Base-by-base conservation (phyloP, 2,113 vertebrate genomes). In the Tragelaphus strepsiceros region DNA sequence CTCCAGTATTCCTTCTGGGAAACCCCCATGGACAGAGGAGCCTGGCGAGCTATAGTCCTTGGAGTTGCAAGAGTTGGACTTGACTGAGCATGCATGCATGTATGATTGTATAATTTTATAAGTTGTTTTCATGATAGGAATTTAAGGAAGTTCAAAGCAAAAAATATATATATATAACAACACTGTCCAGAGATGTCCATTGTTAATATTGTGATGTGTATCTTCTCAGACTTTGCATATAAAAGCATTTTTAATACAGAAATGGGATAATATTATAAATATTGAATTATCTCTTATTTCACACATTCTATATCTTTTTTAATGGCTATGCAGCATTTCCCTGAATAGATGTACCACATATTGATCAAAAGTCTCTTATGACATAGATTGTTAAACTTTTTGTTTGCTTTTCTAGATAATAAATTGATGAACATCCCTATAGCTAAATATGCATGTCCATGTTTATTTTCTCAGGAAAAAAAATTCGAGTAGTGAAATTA, bases 131-230 rank as follows among this genome's bases (percentile, higher is more conserved):
- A 87, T 82, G 28, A 49, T 24, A 81, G 53, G 17, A 88, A 71
- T 46, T 92, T 81, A 59, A 96, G 77, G 64, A 96, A 91, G 46
- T 94, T 28, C 22, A 78, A 93, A 88, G 58, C 54, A 77, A n/a
- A n/a, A 54, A 32, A 30, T 43, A 43, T 43, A 43, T 43, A 43
- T 7, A 78, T 30, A 54, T 32, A 19, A 24, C 5, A 19, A 67
- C 56, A 59, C 46, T 94, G 54, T 49, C 58, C 46, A 67, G 43
- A 95, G 77, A 56, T 91, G 54, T 46, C 62, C 28, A 6, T 26
- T 53, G 35, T 88, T 84, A 91, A n/a, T 86, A 94, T 35, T 91
- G 39, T 82, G 6, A 26, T 82, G 53, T 82, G 5, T 46, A 28
- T 46, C 62, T 91, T 97, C n/a, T 53, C 61, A 51, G 77, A 91